A percentile compares a stretch with the other conserved stretches of the same genome.
Conservation (phyloP, 1,140 invertebrate genomes). For the Anoplolepis gracilipes region DNA sequence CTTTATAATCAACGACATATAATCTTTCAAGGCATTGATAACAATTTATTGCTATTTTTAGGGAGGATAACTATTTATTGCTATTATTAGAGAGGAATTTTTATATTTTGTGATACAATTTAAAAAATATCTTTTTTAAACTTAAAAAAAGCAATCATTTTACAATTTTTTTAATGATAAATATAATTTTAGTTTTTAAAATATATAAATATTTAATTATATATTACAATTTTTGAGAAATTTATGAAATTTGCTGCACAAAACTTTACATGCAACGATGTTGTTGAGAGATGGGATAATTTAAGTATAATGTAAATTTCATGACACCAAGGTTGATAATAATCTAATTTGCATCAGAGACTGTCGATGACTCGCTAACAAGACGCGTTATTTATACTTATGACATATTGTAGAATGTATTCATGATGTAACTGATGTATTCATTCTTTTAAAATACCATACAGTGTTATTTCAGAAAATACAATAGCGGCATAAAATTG, state of each 20-base stretch:
- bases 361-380: not conserved
- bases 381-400: not conserved
- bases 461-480: not conserved
- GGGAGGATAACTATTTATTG: slow-evolving; percentile 3
- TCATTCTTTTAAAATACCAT: not conserved
- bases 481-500: not conserved
- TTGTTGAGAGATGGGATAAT: not conserved
- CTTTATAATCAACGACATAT: not conserved
- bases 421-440: not conserved
- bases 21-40: not conserved
- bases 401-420: not conserved
- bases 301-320: not conserved
- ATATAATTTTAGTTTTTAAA: too few relatives aligned
- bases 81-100: too few relatives aligned
- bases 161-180: too few relatives aligned
- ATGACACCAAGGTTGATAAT: not conserved
- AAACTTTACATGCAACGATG: not conserved
- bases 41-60: slow-evolving; percentile 2
- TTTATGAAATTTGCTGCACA: too few relatives aligned
- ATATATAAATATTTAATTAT: not conserved
- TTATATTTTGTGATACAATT: too few relatives aligned
- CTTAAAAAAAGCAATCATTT: too few relatives aligned
- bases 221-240: not conserved
- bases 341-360: not conserved
- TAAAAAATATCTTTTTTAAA: too few relatives aligned